A percentile compares a stretch with the other conserved stretches of the same genome.
These are phyloP conservation scores for Sycophila sp. DNA, from an alignment of 1,140 invertebrate species.

Conservation along the genomic window DNA sequence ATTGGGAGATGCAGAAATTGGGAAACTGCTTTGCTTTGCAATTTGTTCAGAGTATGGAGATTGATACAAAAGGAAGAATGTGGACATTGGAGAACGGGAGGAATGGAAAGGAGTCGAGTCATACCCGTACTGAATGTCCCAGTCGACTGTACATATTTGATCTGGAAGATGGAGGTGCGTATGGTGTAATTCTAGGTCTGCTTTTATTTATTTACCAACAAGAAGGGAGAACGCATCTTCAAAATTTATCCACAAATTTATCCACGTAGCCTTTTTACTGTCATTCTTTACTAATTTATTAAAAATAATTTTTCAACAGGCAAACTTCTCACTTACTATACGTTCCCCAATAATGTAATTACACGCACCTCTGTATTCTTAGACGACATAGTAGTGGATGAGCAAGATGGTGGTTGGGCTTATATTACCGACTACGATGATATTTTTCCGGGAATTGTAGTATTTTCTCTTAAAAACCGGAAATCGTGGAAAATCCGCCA, in stretches of 20 bases:
- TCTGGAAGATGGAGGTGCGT: conserved; percentile 66
- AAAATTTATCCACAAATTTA: no score
- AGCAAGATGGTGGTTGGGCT: conserved; percentile 70
- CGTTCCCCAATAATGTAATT: conserved; percentile 65
- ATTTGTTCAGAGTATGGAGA: conserved; percentile 74
- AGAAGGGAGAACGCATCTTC: no score
- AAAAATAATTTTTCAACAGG: conserved; percentile 45
- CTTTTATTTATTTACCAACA: no score
- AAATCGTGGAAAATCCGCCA: conserved; percentile 74
- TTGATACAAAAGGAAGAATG: conserved; percentile 72
- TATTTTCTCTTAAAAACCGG: conserved; percentile 69
- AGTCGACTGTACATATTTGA: conserved; percentile 73
- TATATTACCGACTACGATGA: conserved; percentile 74
- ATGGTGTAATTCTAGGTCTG: conserved; percentile 46
- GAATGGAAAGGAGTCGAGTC: no score
- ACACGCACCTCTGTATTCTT: conserved; percentile 66
- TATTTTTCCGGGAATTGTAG: conserved; percentile 72
- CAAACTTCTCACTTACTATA: conserved; percentile 51
- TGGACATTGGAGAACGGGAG: conserved; percentile 75
- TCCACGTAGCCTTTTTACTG: no score
- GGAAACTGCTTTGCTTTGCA: conserved; percentile 70
- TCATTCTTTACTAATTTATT: no score
- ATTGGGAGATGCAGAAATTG: conserved; percentile 70
- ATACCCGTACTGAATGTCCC: conserved; percentile 67
- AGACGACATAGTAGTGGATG: conserved; percentile 73